Conservation (phyloP, 2,113 vertebrate genomes). For the Limnothrissa miodon region DNA sequence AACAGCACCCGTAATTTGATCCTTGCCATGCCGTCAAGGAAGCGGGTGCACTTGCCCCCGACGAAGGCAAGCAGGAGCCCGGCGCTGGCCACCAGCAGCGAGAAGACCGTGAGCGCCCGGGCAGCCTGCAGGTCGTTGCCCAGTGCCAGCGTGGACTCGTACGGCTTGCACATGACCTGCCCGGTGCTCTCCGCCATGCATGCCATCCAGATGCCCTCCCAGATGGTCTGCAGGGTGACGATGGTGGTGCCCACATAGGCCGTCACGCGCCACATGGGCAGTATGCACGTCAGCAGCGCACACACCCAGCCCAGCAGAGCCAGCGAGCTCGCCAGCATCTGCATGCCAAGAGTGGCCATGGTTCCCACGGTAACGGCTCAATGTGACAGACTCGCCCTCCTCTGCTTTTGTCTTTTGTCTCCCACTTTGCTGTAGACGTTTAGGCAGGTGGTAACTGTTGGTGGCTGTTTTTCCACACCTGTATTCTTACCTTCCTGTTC, state of each 20-base stretch:
- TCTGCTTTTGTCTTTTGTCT: not conserved
- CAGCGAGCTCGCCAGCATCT: slow-evolving; percentile 82
- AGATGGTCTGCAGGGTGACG: slow-evolving; percentile 81
- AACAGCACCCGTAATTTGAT: slow-evolving; percentile 77
- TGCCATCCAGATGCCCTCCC: slow-evolving; percentile 96
- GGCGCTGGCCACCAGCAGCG: slow-evolving; percentile 67
- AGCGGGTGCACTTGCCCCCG: slow-evolving; percentile 90
- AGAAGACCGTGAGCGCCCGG: slow-evolving; percentile 76
- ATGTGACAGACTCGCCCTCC: not conserved
- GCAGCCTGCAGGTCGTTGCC: slow-evolving; percentile 82
- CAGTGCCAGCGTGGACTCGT: slow-evolving; percentile 82
- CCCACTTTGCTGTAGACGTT: not conserved
- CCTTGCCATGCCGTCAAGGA: slow-evolving; percentile 71
- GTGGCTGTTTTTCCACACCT: not conserved
- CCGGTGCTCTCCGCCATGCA: slow-evolving; percentile 92
- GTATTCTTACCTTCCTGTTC: not conserved
- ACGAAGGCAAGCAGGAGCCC: slow-evolving; percentile 80
- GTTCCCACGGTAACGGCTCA: not conserved
- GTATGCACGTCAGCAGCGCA: slow-evolving; percentile 73
- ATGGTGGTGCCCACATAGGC: slow-evolving; percentile 88
- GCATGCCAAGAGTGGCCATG: slow-evolving; percentile 86
- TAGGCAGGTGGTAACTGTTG: not conserved
- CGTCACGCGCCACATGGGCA: slow-evolving; percentile 90
- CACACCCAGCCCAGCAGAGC: slow-evolving; percentile 85
- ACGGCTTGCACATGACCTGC: slow-evolving; percentile 85